These are phyloP conservation scores for Fistularia commersonii DNA, from an alignment of 2,797 vertebrate genomes.

Conservation along the genomic window DNA sequence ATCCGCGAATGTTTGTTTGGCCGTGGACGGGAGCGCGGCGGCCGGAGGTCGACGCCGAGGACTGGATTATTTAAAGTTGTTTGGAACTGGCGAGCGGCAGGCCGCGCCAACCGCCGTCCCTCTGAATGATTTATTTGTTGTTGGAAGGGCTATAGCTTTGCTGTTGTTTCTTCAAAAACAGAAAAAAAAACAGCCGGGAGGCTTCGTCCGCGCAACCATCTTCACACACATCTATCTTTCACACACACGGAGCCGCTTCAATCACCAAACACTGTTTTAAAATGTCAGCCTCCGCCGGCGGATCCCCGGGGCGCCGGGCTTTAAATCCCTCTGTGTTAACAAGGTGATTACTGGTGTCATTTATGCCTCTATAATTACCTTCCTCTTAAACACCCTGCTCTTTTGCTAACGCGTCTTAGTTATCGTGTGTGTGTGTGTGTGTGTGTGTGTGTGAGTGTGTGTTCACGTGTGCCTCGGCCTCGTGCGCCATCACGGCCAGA, in stretches of 20 bases:
- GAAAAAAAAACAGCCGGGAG: neutral
- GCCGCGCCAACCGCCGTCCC: too few species aligned
- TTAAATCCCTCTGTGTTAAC: slow-evolving; percentile 28
- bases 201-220: neutral
- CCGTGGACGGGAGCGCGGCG: too few species aligned
- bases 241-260: neutral
- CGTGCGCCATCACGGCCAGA: slow-evolving; percentile 48
- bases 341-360: slow-evolving; percentile 45
- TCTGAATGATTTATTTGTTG: slow-evolving; percentile 9
- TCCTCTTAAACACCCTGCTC: slow-evolving; percentile 22
- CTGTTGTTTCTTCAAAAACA: neutral
- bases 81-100: too few species aligned
- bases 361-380: slow-evolving; percentile 43
- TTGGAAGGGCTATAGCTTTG: slow-evolving; percentile 1
- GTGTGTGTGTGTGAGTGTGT: neutral
- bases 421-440: too few species aligned
- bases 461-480: neutral
- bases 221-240: neutral
- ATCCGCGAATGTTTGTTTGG: too few species aligned
- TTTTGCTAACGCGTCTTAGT: neutral
- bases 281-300: neutral
- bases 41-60: too few species aligned
- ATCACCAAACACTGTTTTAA: neutral
- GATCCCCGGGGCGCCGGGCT: too few species aligned
- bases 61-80: too few species aligned